Evolutionary conservation across 2,113 vertebrate species (phyloP), one percentile per base, ranked within the genome.

Genomic region (Sialia sialis): DNA sequence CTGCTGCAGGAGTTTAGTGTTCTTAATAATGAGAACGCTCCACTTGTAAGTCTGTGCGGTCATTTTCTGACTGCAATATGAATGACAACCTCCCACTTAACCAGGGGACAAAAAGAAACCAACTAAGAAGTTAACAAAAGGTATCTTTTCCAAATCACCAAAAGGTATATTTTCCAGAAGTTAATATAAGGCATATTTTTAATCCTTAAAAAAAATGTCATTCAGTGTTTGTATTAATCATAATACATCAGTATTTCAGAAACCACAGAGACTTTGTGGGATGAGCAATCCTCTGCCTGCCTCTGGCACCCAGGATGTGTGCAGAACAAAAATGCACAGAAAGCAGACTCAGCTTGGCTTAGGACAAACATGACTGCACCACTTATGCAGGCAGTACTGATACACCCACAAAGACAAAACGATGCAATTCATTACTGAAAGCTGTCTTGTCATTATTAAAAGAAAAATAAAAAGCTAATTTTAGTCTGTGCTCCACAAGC

Each of bases 361-460:
- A 27, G 20, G 23, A 82, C 13, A 49, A 79, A 44, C 60, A 78
- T 9, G 9, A 27, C 29, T 7, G 12, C 10, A n/a, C 3, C 49
- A 46, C 13, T 49, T 64, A 11, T 0, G 1, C 0, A 0, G 17
- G 41, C 18, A 60, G 4, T 21, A n/a, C 2, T 46, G 25, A 54
- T 36, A 25, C 2, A 59, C 16, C n/a, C 10, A 7, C 41, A 72
- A 60, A 84, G 43, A 58, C 38, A 69, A 92, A 92, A 93, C 4
- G 0, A 72, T 60, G 54, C 16, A n/a, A 72, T 80, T 84, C 49
- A 70, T 25, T 52, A 75, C 44, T 55, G 66, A 87, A 94, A 84
- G 9, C 16, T 43, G 11, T 48, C 69, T 93, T 89, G 17, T n/a
- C 39, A 41, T 48, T 32, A 72, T 25, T 32, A 25, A 29, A 68